A percentile compares a stretch with the other conserved stretches of the same genome.
phyloP scores from a whole-genome alignment of 1,140 invertebrate species.

The Saccostrea cuccullata region DNA sequence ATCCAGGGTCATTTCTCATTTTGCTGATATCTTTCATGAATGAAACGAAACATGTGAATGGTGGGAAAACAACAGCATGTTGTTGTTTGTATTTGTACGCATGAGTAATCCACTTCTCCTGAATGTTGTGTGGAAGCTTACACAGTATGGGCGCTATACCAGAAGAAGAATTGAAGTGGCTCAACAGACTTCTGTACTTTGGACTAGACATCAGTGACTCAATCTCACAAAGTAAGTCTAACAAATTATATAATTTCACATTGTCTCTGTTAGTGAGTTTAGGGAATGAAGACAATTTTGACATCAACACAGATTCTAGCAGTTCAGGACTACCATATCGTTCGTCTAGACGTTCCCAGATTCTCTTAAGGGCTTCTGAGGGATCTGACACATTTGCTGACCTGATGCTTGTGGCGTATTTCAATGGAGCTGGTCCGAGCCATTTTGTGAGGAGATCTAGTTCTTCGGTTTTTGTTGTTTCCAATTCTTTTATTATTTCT shows the following conservation, averaged over 20 bases:
- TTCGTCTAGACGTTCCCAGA: constrained; percentile 55
- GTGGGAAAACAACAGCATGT: constrained; percentile 51
- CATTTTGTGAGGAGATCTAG: constrained; percentile 20
- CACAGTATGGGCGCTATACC: background rate
- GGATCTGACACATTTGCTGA: constrained; percentile 45
- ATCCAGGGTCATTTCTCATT: constrained; percentile 48
- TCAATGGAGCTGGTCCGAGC: background rate
- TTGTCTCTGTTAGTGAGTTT: constrained; percentile 56
- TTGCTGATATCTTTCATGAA: constrained; percentile 10
- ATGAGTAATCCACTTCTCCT: constrained; percentile 54
- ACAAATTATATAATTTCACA: constrained; percentile 56
- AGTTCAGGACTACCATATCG: background rate
- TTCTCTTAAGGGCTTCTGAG: constrained; percentile 33
- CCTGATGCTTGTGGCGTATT: constrained; percentile 45
- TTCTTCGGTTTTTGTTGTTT: background rate
- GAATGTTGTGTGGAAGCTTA: background rate
- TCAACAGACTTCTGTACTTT: background rate
- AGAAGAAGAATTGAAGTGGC: background rate
- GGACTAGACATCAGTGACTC: constrained; percentile 44
- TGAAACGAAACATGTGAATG: constrained; percentile 35
- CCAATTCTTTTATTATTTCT: background rate
- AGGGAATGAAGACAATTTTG: constrained; percentile 55
- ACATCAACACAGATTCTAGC: constrained; percentile 56
- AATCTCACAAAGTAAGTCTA: constrained; percentile 31
- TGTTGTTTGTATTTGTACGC: constrained; percentile 49